Conservation (phyloP, 1,140 invertebrate species). For the Ooceraea biroi region DNA sequence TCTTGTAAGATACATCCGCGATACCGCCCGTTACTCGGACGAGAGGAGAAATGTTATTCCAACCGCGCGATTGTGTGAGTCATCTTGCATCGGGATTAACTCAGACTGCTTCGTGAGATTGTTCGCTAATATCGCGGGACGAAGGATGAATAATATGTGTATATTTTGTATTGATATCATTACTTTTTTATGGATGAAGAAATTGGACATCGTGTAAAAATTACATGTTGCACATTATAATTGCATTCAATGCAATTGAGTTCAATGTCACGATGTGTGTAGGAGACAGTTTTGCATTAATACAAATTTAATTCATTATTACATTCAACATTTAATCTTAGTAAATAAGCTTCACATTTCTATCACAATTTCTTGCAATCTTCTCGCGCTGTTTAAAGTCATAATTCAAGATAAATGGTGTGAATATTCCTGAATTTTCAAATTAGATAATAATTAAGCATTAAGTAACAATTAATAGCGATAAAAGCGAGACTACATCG, state of each 20-base stretch:
- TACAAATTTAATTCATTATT: no score
- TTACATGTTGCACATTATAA: background rate
- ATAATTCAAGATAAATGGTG: slow-evolving; percentile 27
- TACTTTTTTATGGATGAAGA: background rate
- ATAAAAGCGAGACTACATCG: slow-evolving; percentile 7
- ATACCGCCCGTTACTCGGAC: background rate
- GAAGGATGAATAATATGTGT: background rate
- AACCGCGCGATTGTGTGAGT: background rate
- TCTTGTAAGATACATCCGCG: slow-evolving; percentile 35
- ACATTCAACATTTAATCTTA: slow-evolving; percentile 9
- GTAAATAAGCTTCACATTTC: slow-evolving; percentile 4
- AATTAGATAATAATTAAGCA: slow-evolving; percentile 59
- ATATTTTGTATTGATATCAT: background rate
- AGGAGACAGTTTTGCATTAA: no score
- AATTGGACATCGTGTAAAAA: background rate
- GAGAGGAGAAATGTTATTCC: background rate
- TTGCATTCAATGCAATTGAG: no score
- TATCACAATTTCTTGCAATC: slow-evolving; percentile 31
- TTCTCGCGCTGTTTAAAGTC: background rate
- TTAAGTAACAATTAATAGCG: slow-evolving; percentile 47
- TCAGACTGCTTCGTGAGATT: no score
- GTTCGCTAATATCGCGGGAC: background rate
- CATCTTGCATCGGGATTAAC: background rate
- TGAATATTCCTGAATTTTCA: slow-evolving; percentile 21
- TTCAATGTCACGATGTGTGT: background rate